These are phyloP conservation scores for Plodia interpunctella DNA, from an alignment of 1,140 invertebrate species.

Conservation along the genomic window DNA sequence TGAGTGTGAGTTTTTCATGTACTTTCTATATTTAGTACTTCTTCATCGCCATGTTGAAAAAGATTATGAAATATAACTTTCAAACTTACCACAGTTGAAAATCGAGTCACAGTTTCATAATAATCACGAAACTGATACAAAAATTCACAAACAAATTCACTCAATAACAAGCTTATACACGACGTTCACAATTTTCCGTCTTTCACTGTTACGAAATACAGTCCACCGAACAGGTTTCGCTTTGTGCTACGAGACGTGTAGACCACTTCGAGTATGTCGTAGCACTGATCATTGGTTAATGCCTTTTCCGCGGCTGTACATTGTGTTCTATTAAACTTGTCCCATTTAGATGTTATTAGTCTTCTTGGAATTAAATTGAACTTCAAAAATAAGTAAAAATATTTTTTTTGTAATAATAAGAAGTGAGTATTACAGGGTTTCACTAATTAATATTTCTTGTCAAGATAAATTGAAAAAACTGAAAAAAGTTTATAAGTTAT, in stretches of 20 bases:
- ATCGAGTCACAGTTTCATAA: background rate
- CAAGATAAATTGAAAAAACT: too few relatives aligned
- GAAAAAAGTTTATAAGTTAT: too few relatives aligned
- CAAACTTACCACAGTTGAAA: background rate
- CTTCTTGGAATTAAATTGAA: background rate
- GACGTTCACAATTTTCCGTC: background rate
- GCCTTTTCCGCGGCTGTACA: background rate
- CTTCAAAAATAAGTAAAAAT: too few relatives aligned
- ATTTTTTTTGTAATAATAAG: too few relatives aligned
- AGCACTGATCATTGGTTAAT: conserved; percentile 4
- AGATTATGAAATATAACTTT: background rate
- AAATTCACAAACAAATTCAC: background rate
- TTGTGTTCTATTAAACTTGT: background rate
- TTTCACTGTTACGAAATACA: background rate
- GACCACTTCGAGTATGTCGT: background rate
- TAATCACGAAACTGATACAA: background rate
- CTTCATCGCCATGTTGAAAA: conserved; percentile 1
- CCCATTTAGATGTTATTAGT: background rate
- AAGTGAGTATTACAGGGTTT: too few relatives aligned
- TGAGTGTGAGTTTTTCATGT: too few relatives aligned
- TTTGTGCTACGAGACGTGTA: background rate
- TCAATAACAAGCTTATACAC: background rate
- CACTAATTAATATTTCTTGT: too few relatives aligned
- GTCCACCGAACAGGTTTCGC: background rate
- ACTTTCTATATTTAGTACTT: too few relatives aligned